Base-by-base conservation (phyloP, 2,888 invertebrate species). In the Lasiommata megera region DNA sequence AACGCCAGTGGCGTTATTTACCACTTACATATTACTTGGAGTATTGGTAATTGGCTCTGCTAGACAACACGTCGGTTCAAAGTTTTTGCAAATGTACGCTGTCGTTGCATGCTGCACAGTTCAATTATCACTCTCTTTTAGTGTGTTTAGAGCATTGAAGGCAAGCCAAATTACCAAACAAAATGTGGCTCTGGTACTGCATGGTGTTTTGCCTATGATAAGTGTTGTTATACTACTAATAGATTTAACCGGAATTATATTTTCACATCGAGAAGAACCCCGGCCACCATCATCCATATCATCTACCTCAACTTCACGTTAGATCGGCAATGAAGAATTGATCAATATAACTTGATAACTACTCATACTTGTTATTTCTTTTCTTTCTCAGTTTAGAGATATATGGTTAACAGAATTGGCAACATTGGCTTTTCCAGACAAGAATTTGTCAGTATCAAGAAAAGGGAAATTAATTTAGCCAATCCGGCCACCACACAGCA, bases 131-230 rank as follows among this genome's bases (percentile, higher is more conserved):
- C 59, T 82, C 17, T 73, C 82, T 8, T 69, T 78, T 31, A 54
- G 68, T 1, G 76, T 82, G 6, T 81, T 84, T 44, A 70, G 62
- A 41, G 76, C 74, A 16, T 67, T 82, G 5, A 66, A 61, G 38
- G 50, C 31, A 7, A 36, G 55, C 38, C 17, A 61, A 28, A 18
- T 51, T 1, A 29, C 44, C 1, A 56, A 66, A 7, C 66, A 61
- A 34, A 63, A 73, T 53, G 72, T 73, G 17, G 73, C 74, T 1
- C 31, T 70, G 1, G 68, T 80, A 8, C 59, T 88, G 17, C 81
- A 86, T 65, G 85, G 79, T 14, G 63, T 88, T 9, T 60, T 88
- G 6, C 87, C 88, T 3, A 73, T 87, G 70, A 67, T 86, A 1
- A 76, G 72, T 43, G 70, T 76, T 61, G 58, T 79, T 8, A 53